Base-by-base conservation (phyloP, 1,140 invertebrate genomes). In the Drosophila arizonae region DNA sequence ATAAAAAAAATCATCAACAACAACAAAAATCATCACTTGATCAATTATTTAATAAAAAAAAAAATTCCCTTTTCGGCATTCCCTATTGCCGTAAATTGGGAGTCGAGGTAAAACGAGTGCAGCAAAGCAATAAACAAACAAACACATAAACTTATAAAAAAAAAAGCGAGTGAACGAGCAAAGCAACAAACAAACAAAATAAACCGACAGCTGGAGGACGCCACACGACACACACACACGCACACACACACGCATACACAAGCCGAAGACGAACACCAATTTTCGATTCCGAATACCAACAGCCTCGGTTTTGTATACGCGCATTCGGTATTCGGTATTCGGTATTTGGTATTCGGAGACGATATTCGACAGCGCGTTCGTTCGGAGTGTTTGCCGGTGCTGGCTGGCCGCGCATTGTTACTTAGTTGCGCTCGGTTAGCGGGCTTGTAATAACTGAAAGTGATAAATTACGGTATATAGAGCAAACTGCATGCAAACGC, bases 11-110 rank as follows among this genome's bases (percentile, higher is more conserved):
- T n/a, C 15, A 21, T 8, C n/a, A 45, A 2, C 6, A 50, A 15
- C n/a, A n/a, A n/a, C n/a, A n/a, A n/a, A n/a, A n/a, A n/a, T n/a
- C 43, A 9, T 85, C 82, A 72, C 71, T 69, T 43, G 71, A 73
- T 79, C 79, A 86, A 86, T 86, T 86, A 86, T 86, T 86, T 82
- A 87, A 86, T 86, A n/a, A n/a, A n/a, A n/a, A n/a, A n/a, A n/a
- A n/a, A 48, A 87, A 87, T 88, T 88, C 75, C 58, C 73, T 73
- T 72, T 67, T 72, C 70, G 57, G 60, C 21, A 65, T 54, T 50
- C 61, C 39, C 39, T 50, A 66, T 72, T 66, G 71, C 10, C 75
- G 11, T 41, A 71, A 87, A 87, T 88, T 87, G 79, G 80, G 79
- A 80, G 70, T 84, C 84, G 84, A 88, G 84, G 84, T 88, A 79